These are phyloP conservation scores for Cyclina sinensis DNA, from an alignment of 1,140 invertebrate species.

Conservation along the genomic window DNA sequence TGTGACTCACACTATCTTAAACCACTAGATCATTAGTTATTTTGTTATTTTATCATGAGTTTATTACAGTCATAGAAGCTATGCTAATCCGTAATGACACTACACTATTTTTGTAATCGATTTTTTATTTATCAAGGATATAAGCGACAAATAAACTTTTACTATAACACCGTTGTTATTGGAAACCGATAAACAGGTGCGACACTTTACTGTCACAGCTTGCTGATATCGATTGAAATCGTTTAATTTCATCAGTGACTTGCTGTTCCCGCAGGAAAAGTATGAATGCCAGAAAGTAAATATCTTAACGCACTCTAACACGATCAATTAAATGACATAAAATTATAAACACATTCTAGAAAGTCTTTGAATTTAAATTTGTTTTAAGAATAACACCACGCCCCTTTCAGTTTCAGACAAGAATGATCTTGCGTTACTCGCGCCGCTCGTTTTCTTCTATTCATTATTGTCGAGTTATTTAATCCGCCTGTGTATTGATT, in stretches of 20 bases:
- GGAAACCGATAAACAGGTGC: conserved; percentile 64
- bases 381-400: not conserved
- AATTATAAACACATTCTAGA: not conserved
- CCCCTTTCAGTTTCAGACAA: not conserved
- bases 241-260: not conserved
- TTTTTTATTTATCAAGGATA: conserved; percentile 24
- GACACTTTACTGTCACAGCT: conserved; percentile 53
- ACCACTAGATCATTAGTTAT: too few species aligned
- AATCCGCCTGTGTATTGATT: conserved; percentile 28
- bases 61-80: too few species aligned
- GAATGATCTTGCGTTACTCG: conserved; percentile 2
- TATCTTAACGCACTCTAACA: not conserved
- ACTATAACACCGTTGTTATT: conserved; percentile 48
- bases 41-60: too few species aligned
- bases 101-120: too few species aligned
- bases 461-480: not conserved
- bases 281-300: not conserved
- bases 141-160: conserved; percentile 27
- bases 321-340: not conserved
- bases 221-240: conserved; percentile 38
- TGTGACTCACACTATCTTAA: too few species aligned
- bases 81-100: too few species aligned
- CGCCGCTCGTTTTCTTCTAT: conserved; percentile 3
- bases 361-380: not conserved
- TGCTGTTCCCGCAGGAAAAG: conserved; percentile 4